Evolutionary conservation across 2,113 vertebrate genomes (phyloP).

Genomic region (Dolichallabes microphthalmus): DNA sequence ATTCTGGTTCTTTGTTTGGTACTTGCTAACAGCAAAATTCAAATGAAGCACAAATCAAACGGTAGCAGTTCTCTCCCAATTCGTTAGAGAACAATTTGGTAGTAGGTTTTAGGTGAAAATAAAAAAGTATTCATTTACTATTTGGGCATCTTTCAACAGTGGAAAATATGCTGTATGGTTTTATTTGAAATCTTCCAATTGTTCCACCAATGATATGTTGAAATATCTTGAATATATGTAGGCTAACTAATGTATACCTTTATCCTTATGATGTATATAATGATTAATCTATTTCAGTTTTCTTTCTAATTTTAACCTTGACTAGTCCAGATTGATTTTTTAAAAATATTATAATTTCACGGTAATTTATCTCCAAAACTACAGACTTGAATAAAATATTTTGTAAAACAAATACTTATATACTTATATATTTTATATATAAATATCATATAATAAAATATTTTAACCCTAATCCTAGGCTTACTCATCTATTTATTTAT

Average conservation of each 20-base stretch:
- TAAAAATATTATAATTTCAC: not conserved
- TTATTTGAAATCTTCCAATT: not conserved
- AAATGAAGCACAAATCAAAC: slow-evolving; percentile 10
- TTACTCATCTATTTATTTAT: not conserved
- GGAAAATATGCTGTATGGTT: not conserved
- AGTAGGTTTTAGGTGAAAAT: slow-evolving; percentile 1
- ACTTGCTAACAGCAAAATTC: slow-evolving; percentile 4
- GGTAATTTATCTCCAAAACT: not conserved
- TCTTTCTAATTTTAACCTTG: not conserved
- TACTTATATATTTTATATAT: no score
- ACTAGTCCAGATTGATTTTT: not conserved
- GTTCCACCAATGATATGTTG: not conserved
- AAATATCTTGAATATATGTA: not conserved
- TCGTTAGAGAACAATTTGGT: not conserved
- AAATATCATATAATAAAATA: not conserved
- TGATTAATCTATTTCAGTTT: not conserved
- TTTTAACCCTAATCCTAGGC: not conserved
- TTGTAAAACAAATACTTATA: not conserved
- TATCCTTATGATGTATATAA: not conserved
- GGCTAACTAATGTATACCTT: not conserved
- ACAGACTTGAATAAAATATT: not conserved
- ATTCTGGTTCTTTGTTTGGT: slow-evolving; percentile 48
- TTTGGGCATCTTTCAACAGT: not conserved
- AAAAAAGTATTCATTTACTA: not conserved
- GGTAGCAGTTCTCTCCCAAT: not conserved